phyloP scores from a whole-genome alignment of 2,113 vertebrate genomes.

The Echinops telfairi region DNA sequence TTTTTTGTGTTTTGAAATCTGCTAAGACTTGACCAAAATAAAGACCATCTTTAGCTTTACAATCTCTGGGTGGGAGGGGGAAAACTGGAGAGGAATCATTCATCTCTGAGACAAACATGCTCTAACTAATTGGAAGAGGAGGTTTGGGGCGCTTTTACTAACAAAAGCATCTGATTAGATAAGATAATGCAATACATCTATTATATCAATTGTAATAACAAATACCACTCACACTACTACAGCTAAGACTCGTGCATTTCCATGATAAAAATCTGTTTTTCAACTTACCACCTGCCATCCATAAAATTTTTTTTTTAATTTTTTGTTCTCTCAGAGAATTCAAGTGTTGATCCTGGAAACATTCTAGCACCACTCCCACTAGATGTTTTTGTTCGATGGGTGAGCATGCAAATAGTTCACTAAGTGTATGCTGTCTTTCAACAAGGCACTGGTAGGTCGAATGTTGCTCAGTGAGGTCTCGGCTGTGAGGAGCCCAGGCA shows the following conservation, averaged over 20 bases:
- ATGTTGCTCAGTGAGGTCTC: slow-evolving; percentile 35
- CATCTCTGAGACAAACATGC: slow-evolving; percentile 7
- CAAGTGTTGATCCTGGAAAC: slow-evolving; percentile 78
- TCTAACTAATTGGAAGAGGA: slow-evolving; percentile 35
- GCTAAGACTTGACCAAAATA: slow-evolving; percentile 44
- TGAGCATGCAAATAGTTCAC: slow-evolving; percentile 72
- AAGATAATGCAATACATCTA: slow-evolving; percentile 69
- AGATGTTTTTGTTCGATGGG: slow-evolving; percentile 60
- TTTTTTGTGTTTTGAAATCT: slow-evolving; percentile 44
- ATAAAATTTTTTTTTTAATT: slow-evolving; percentile 3
- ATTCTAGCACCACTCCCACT: slow-evolving; percentile 59
- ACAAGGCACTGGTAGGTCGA: slow-evolving; percentile 56
- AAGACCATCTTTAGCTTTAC: slow-evolving; percentile 42
- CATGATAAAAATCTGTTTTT: slow-evolving; percentile 79
- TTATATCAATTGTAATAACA: slow-evolving; percentile 70
- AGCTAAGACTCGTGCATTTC: slow-evolving; percentile 74
- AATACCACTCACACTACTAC: slow-evolving; percentile 66
- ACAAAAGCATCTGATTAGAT: slow-evolving; percentile 80
- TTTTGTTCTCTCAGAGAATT: slow-evolving; percentile 39
- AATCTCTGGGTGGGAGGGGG: neutral
- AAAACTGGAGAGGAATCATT: neutral
- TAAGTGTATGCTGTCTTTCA: slow-evolving; percentile 61
- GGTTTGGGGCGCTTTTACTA: slow-evolving; percentile 29
- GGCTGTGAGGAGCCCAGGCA: slow-evolving; percentile 22
- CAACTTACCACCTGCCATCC: slow-evolving; percentile 77